A percentile compares a stretch with the other conserved stretches of the same genome.
phyloP scores from a whole-genome alignment of 2,113 vertebrate genomes.

The Noctilio leporinus region DNA sequence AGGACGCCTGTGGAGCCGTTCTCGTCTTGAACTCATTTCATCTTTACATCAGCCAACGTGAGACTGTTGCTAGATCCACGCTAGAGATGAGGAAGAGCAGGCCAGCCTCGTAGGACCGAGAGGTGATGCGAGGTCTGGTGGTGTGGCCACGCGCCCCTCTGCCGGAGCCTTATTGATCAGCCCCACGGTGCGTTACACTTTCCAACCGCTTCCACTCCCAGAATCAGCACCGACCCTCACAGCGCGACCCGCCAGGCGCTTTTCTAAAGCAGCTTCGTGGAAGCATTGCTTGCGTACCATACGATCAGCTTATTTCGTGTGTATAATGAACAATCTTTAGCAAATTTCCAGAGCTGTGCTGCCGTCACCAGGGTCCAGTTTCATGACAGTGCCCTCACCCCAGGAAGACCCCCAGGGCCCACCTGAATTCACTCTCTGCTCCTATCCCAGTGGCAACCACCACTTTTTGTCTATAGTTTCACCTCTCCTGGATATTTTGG shows the following conservation, averaged over 20 bases:
- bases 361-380: not conserved
- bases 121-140: not conserved
- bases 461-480: not conserved
- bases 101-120: not conserved
- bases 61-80: fast-evolving
- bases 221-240: not conserved
- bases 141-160: fast-evolving
- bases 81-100: fast-evolving
- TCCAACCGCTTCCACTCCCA: not conserved
- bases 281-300: too few relatives aligned
- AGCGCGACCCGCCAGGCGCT: not conserved
- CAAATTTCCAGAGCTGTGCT: not conserved
- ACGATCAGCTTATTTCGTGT: not conserved
- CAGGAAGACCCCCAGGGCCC: too few relatives aligned
- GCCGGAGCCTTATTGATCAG: not conserved
- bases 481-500: not conserved
- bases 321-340: not conserved
- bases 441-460: too few relatives aligned
- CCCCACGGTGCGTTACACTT: fast-evolving
- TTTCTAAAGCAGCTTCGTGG: not conserved
- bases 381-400: not conserved
- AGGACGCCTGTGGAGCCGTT: not conserved
- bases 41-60: not conserved
- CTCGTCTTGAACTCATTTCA: not conserved
- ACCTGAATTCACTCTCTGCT: not conserved